A percentile compares a stretch with the other conserved stretches of the same genome.
phyloP scores from a whole-genome alignment of 1,140 invertebrate genomes.

The Olivierus martensii region DNA sequence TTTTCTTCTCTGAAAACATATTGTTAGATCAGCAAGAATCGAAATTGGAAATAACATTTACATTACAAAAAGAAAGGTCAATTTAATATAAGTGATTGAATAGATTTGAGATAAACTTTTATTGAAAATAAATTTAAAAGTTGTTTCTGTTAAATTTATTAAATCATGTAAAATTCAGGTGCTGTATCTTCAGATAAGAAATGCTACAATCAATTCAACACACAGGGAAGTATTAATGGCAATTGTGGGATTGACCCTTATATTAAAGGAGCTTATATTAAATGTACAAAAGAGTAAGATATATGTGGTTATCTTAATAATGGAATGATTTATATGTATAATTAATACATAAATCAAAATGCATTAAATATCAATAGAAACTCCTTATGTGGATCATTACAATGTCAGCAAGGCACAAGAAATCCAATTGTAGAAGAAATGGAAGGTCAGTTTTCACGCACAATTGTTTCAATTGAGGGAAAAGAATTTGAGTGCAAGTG shows the following conservation, averaged over 20 bases:
- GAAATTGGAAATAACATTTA: no score
- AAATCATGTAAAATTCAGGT: conserved; percentile 35
- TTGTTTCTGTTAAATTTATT: no score
- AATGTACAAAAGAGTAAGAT: conserved; percentile 73
- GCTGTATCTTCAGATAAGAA: conserved; percentile 57
- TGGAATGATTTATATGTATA: no score
- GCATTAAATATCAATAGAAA: conserved; percentile 43
- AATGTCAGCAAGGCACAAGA: conserved; percentile 70
- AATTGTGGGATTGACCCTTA: conserved; percentile 68
- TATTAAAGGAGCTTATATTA: conserved; percentile 56
- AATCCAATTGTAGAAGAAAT: conserved; percentile 57
- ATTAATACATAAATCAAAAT: no score
- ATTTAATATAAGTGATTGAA: no score
- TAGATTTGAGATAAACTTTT: no score
- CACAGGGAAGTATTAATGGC: conserved; percentile 78
- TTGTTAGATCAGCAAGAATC: no score
- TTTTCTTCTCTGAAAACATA: no score
- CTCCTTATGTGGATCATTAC: conserved; percentile 72
- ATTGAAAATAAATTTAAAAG: no score
- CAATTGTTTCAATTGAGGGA: conserved; percentile 70
- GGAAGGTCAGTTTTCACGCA: conserved; percentile 66
- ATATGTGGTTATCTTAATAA: no score
- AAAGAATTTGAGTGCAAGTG: conserved; percentile 75
- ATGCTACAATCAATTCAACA: conserved; percentile 87
- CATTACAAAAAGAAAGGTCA: no score